Evolutionary conservation across 2,113 vertebrate genomes (phyloP).

Genomic region (Dromaius novaehollandiae): DNA sequence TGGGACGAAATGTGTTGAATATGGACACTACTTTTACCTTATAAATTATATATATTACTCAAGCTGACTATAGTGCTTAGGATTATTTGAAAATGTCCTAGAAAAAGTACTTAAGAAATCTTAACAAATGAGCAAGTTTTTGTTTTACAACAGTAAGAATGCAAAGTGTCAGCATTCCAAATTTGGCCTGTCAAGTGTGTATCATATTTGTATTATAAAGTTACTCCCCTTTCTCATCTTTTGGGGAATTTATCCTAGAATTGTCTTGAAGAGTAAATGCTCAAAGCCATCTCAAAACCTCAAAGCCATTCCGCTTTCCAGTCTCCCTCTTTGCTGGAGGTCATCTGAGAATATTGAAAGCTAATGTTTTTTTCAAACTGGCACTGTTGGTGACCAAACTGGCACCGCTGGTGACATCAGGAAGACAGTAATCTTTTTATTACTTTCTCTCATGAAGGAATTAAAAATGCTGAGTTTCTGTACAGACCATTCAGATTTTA

Average conservation of each 20-base stretch:
- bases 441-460: not conserved
- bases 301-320: not conserved
- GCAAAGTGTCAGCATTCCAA: not conserved
- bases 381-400: too few relatives aligned
- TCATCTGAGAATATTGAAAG: not conserved
- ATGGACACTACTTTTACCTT: not conserved
- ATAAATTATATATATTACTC: not conserved
- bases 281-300: not conserved
- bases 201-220: not conserved
- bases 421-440: not conserved
- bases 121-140: not conserved
- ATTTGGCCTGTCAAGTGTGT: not conserved
- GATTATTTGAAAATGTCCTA: not conserved
- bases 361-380: conserved; percentile 16
- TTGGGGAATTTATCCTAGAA: not conserved
- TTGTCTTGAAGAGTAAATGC: not conserved
- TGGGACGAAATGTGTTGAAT: not conserved
- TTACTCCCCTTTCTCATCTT: not conserved
- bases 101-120: not conserved
- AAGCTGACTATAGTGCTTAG: not conserved
- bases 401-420: not conserved
- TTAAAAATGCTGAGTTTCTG: not conserved
- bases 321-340: not conserved
- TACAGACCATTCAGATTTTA: not conserved
- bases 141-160: not conserved